phyloP scores from a whole-genome alignment of 1,140 invertebrate species.

The Trypoxylus dichotomus region DNA sequence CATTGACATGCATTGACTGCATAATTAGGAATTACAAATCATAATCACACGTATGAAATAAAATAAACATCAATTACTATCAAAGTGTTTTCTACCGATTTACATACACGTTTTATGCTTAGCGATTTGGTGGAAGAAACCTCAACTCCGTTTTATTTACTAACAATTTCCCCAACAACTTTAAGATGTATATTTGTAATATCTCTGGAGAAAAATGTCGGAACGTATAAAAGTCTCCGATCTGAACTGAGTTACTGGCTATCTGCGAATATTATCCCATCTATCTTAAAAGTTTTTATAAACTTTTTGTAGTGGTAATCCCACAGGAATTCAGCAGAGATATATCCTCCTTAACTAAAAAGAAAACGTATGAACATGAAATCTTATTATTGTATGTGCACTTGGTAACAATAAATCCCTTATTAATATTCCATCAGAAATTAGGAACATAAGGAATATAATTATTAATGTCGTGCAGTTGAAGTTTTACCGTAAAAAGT shows the following conservation, averaged over 20 bases:
- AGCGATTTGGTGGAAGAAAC: not conserved
- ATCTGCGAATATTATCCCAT: constrained; percentile 23
- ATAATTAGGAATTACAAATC: too few relatives aligned
- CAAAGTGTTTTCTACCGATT: too few relatives aligned
- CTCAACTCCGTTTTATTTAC: not conserved
- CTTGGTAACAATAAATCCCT: not conserved
- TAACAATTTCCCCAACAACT: not conserved
- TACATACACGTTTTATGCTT: too few relatives aligned
- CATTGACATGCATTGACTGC: too few relatives aligned
- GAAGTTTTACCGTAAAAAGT: too few relatives aligned
- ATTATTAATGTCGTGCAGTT: not conserved
- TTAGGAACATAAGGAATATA: not conserved
- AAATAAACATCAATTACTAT: too few relatives aligned
- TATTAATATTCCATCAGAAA: not conserved
- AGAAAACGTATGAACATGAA: not conserved
- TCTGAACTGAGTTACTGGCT: constrained; percentile 16
- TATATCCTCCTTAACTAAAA: constrained; percentile 13
- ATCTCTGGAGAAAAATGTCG: constrained; percentile 20
- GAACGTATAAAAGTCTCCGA: not conserved
- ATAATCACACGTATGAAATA: too few relatives aligned
- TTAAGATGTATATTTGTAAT: constrained; percentile 10
- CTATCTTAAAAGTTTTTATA: constrained; percentile 24
- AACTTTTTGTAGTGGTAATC: constrained; percentile 22
- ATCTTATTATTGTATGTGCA: not conserved
- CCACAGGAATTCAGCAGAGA: not conserved